Evolutionary conservation across 2,797 vertebrate species (phyloP).

Genomic region (Esox lucius): DNA sequence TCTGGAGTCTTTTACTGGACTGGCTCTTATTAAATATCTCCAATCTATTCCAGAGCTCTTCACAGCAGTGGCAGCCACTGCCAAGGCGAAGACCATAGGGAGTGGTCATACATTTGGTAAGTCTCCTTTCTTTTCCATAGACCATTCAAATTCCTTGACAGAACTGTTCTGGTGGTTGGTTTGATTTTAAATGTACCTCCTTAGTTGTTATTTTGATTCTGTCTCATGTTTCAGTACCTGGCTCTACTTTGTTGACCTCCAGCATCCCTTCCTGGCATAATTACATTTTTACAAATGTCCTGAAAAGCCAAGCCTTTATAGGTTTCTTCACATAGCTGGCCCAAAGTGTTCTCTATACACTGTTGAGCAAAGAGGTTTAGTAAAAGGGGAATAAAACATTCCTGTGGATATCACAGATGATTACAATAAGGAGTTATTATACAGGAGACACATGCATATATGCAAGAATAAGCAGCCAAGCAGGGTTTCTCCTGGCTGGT

Average conservation of each 20-base stretch:
- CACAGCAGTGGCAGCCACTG: slow-evolving; percentile 1
- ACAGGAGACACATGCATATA: background rate
- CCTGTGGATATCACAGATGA: background rate
- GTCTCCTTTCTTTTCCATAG: slow-evolving; percentile 18
- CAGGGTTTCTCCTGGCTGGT: too few species aligned
- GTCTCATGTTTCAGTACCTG: slow-evolving; percentile 48
- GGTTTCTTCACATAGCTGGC: slow-evolving; percentile 31
- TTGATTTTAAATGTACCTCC: slow-evolving; percentile 11
- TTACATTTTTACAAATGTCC: background rate
- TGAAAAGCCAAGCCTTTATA: slow-evolving; percentile 2
- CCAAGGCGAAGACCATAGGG: background rate
- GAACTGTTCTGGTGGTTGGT: slow-evolving; percentile 22
- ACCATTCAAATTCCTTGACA: background rate
- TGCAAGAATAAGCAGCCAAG: background rate
- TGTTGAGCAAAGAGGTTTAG: background rate
- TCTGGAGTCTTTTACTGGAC: slow-evolving; percentile 2
- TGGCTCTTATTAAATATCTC: slow-evolving; percentile 5
- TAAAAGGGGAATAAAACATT: background rate
- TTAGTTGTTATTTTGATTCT: slow-evolving; percentile 27
- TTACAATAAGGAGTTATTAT: background rate
- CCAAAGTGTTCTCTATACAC: slow-evolving; percentile 5
- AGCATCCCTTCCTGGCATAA: background rate
- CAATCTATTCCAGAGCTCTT: slow-evolving; percentile 17
- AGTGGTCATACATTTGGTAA: slow-evolving; percentile 34
- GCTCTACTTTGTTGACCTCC: slow-evolving; percentile 47